Evolutionary conservation across 2,797 vertebrate genomes (phyloP).

Genomic region (Halcyon badia): DNA sequence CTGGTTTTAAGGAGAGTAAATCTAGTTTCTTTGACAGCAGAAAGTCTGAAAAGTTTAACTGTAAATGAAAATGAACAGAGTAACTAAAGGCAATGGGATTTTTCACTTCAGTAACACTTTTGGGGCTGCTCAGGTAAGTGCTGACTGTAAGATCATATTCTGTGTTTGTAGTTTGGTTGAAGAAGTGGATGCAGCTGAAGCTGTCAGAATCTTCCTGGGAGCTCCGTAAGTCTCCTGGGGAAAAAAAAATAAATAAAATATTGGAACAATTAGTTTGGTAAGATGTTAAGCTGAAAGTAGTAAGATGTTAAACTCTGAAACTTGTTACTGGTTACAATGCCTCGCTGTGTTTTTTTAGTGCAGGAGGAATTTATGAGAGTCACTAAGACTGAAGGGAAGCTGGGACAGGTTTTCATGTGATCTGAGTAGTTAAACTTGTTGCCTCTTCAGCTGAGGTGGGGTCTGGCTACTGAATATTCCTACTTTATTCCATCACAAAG

Average conservation of each 20-base stretch:
- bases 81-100: background rate
- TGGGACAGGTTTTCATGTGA: rapidly evolving
- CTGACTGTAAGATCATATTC: background rate
- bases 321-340: background rate
- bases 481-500: background rate
- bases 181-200: background rate
- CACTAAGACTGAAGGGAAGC: background rate
- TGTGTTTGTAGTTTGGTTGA: background rate
- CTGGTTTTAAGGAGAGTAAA: background rate
- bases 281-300: background rate
- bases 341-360: background rate
- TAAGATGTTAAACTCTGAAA: background rate
- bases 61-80: background rate
- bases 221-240: background rate
- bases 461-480: background rate
- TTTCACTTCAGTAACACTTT: background rate
- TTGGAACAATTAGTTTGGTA: background rate
- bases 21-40: background rate
- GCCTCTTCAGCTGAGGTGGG: background rate
- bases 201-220: background rate
- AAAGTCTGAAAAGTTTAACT: background rate
- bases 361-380: background rate
- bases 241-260: background rate
- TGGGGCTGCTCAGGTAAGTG: slow-evolving; percentile 28
- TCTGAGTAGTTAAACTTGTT: background rate